Evolutionary conservation across 1,140 invertebrate species (phyloP), one percentile per base, ranked within the genome.

Genomic region (Tetramorium alpestre): DNA sequence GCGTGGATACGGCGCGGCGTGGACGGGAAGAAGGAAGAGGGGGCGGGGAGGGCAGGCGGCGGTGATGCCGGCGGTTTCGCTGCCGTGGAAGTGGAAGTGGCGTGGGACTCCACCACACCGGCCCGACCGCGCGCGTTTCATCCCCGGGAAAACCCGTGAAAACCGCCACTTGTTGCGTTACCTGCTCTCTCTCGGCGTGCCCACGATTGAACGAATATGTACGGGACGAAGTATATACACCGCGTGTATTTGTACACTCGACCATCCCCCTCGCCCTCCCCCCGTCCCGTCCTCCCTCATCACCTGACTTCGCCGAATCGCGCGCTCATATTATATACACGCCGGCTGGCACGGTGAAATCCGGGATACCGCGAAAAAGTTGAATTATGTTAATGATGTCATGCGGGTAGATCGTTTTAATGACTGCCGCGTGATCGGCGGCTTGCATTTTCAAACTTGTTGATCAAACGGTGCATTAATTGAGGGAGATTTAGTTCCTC

Each of bases 151-250:
- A 95, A 95, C 91, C 94, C 94, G 94, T 95, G 95, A 95, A 95
- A 95, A 95, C 94, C 93, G 92, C 95, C 95, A 95, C 95, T 95
- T 95, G 95, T 95, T 95, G 95, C 95, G 80, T 93, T 93, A 94
- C 92, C 93, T 70, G 88, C 51, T 86, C 84, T 86, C 84, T 51
- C 86, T 80, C 87, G 41, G 64, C 25, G 62, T 86, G 64, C 84
- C 75, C 49, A n/a, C 60, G 64, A 78, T 69, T 80, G 75, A 86
- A 85, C 80, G 84, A 86, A 86, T 73, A 84, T 84, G 62, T 84
- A 73, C 77, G 62, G 33, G 41, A 18, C 49, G 70, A 28, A 47
- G 49, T 64, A 54, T 84, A 62, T 84, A 84, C 67, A 73, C 54
- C 69, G 80, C 25, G 80, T 62, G 54, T 84, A 84, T 84, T 73